phyloP scores from a whole-genome alignment of 2,888 invertebrate species.

The Lasioglossum villosulum region DNA sequence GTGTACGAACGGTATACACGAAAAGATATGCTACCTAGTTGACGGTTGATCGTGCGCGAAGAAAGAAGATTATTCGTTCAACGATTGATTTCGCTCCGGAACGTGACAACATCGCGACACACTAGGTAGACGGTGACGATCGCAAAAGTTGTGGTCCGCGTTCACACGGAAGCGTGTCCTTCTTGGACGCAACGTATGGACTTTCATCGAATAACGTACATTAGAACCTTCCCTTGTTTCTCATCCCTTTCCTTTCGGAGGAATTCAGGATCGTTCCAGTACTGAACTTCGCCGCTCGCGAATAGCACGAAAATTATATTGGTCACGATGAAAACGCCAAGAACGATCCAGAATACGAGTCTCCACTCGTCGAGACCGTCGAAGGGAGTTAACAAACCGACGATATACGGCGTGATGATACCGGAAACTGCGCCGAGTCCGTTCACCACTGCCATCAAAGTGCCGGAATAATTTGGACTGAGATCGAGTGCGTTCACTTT shows the following conservation, averaged over 20 bases:
- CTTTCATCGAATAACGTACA: background rate
- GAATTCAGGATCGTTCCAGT: conserved; percentile 89
- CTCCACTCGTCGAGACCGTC: conserved; percentile 88
- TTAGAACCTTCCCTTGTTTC: conserved; percentile 42
- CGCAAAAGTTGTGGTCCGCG: background rate
- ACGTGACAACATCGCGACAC: background rate
- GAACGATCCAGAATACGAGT: conserved; percentile 92
- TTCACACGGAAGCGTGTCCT: background rate
- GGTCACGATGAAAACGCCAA: conserved; percentile 88
- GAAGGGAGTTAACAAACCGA: conserved; percentile 87
- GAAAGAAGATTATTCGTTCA: background rate
- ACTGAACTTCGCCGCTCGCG: conserved; percentile 91
- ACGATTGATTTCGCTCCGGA: background rate
- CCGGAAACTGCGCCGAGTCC: conserved; percentile 91
- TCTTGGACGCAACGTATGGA: background rate
- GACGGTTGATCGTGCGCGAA: background rate
- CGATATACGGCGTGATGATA: conserved; percentile 89
- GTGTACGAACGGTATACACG: background rate
- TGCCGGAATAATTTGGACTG: conserved; percentile 85
- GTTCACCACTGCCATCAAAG: conserved; percentile 85
- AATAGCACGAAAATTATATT: conserved; percentile 89
- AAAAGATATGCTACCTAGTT: background rate
- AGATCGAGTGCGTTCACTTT: conserved; percentile 85
- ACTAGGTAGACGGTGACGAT: background rate
- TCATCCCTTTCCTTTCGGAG: conserved; percentile 66